These are phyloP conservation scores for Lamproptera curius DNA, from an alignment of 2,888 invertebrate species.

Conservation along the genomic window DNA sequence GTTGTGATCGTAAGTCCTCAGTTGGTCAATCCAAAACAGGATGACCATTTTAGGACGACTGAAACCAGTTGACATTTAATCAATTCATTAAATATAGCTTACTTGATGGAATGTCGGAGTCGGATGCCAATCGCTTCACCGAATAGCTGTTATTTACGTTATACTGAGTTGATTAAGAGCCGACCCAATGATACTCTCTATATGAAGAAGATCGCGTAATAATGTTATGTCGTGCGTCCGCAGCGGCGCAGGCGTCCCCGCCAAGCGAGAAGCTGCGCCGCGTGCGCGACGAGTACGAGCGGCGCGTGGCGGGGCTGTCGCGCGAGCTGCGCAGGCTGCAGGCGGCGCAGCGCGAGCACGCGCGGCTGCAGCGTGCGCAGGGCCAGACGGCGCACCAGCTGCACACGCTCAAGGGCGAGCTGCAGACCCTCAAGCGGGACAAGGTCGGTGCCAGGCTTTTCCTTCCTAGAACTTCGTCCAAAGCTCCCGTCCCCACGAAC, in stretches of 20 bases:
- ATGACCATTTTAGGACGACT: no score
- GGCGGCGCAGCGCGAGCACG: conserved; percentile 92
- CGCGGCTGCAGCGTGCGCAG: conserved; percentile 89
- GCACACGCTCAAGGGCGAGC: conserved; percentile 85
- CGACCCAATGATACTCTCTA: not conserved
- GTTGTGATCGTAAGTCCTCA: no score
- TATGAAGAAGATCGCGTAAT: not conserved
- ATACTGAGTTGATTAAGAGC: no score
- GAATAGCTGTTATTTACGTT: no score
- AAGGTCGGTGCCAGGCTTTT: conserved; percentile 80
- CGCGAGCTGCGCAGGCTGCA: conserved; percentile 91
- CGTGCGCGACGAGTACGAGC: conserved; percentile 93
- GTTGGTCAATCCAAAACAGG: no score
- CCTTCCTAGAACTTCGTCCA: no score
- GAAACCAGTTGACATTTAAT: no score
- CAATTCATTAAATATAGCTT: no score
- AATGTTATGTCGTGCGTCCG: not conserved
- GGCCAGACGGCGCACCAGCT: conserved; percentile 94
- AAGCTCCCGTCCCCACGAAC: no score
- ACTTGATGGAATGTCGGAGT: not conserved
- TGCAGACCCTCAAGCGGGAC: conserved; percentile 92
- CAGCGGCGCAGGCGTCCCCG: conserved; percentile 72
- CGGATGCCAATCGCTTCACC: no score
- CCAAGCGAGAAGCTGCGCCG: conserved; percentile 86
- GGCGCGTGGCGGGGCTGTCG: conserved; percentile 89